Evolutionary conservation across 2,888 invertebrate genomes (phyloP), one percentile per base, ranked within the genome.

Genomic region (Dimorphilus gyrociliatus): DNA sequence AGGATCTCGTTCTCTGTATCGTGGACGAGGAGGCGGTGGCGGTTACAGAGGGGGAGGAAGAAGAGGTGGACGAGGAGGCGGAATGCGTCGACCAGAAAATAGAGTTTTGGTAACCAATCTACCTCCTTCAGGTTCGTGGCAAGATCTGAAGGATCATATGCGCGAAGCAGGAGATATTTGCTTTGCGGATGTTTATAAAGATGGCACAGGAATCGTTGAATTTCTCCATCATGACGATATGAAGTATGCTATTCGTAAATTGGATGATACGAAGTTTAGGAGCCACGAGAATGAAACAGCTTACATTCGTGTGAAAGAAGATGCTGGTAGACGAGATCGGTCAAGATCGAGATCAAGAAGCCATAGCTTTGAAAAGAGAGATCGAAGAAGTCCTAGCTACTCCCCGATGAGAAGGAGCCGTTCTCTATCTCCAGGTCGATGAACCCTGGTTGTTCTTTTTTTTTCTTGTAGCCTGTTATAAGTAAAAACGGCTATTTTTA

Each of bases 91-190:
- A 39, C 86, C 90, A 2, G 88, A 92, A 54, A 88, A 84, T 66
- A 72, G 94, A 52, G 90, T 94, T 26, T 70, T 86, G 29, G 86
- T n/a, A 27, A 26, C 36, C 63, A 64, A 66, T 29, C 66, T 86
- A 34, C 85, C 85, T 8, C 75, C 79, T 1, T 78, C 81, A 25
- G 85, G 85, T 2, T 82, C 81, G 34, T 85, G 85, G 85, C 84
- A 88, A 66, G 92, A 94, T 64, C 68, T 97, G 31, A 97, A 97
- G 63, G 94, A 97, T 67, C 94, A 97, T 63, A 94, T 94, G 92
- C 73, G 94, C 29, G 94, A 94, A 63, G 94, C 94, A 0, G 94
- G 97, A 8, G 94, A 97, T 66, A 92, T 97, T 4, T 94, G 92
- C 65, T 97, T 88, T 65, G 90, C 94, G 0, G 94, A 97, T 68